phyloP scores from a whole-genome alignment of 1,140 invertebrate species.

The Zaprionus nigranus region DNA sequence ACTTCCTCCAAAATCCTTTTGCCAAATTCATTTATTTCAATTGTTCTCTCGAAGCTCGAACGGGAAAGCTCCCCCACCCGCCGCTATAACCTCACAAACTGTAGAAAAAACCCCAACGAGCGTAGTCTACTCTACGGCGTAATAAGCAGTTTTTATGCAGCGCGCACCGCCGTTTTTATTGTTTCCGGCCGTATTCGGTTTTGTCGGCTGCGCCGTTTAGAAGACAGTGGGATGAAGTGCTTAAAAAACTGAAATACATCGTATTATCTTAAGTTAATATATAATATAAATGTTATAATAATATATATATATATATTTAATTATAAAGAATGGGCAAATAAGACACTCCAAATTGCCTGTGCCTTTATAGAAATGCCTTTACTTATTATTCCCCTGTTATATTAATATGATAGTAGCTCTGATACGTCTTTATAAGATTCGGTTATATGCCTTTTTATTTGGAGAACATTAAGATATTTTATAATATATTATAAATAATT shows the following conservation, averaged over 20 bases:
- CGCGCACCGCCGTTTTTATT: conserved; percentile 68
- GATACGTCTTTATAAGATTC: too few species aligned
- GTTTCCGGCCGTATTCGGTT: conserved; percentile 63
- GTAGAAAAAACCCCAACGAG: not conserved
- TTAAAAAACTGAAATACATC: not conserved
- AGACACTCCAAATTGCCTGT: too few species aligned
- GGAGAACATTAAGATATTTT: too few species aligned
- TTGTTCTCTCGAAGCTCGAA: conserved; percentile 61
- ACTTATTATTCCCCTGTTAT: too few species aligned
- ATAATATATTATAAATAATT: too few species aligned
- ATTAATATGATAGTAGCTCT: too few species aligned
- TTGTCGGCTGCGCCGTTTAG: conserved; percentile 14
- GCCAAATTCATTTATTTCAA: conserved; percentile 81
- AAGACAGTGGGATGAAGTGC: conserved; percentile 35
- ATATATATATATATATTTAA: too few species aligned
- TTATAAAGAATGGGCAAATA: too few species aligned
- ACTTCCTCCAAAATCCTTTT: conserved; percentile 62
- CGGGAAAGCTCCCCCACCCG: conserved; percentile 13
- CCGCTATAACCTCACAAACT: not conserved
- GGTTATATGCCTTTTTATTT: too few species aligned
- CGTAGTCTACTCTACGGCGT: conserved; percentile 65
- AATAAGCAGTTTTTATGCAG: conserved; percentile 79
- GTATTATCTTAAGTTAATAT: too few species aligned
- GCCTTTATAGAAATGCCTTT: too few species aligned
- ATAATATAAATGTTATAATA: too few species aligned